Conservation (phyloP, 1,140 invertebrate genomes). For the Zaprionus camerounensis region DNA sequence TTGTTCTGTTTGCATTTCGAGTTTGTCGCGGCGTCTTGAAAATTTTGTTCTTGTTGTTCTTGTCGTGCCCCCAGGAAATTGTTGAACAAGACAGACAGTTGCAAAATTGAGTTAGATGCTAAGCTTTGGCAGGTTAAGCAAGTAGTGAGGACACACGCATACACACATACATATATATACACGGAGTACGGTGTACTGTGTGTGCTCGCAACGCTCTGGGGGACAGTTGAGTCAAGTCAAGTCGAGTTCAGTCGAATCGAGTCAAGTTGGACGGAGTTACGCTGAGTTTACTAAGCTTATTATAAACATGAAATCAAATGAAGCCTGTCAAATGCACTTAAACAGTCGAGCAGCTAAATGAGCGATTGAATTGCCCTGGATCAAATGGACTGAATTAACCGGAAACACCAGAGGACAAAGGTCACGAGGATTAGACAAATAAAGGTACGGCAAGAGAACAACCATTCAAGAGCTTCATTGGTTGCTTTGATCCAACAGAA, state of each 20-base stretch:
- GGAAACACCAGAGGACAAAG: constrained; percentile 11
- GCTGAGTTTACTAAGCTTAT: constrained; percentile 65
- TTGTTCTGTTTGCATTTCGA: constrained; percentile 61
- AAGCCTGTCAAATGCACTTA: constrained; percentile 77
- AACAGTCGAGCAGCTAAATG: constrained; percentile 67
- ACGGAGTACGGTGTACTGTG: background rate
- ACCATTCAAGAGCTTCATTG: background rate
- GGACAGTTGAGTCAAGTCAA: constrained; percentile 20
- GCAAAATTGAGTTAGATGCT: constrained; percentile 74
- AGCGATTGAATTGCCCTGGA: constrained; percentile 53
- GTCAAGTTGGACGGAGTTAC: background rate
- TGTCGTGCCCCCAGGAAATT: constrained; percentile 49
- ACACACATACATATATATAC: background rate
- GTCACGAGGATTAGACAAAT: background rate
- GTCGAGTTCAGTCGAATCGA: constrained; percentile 24
- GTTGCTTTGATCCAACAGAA: background rate
- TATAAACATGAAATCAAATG: constrained; percentile 77
- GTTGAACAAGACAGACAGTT: constrained; percentile 56
- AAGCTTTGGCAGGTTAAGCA: constrained; percentile 59
- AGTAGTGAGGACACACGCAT: background rate
- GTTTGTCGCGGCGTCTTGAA: constrained; percentile 53
- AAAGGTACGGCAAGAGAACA: background rate
- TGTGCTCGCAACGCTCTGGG: constrained; percentile 13
- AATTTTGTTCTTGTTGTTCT: constrained; percentile 43
- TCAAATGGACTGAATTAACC: constrained; percentile 58